phyloP scores from a whole-genome alignment of 2,888 invertebrate genomes.

The Chouioia cunea region DNA sequence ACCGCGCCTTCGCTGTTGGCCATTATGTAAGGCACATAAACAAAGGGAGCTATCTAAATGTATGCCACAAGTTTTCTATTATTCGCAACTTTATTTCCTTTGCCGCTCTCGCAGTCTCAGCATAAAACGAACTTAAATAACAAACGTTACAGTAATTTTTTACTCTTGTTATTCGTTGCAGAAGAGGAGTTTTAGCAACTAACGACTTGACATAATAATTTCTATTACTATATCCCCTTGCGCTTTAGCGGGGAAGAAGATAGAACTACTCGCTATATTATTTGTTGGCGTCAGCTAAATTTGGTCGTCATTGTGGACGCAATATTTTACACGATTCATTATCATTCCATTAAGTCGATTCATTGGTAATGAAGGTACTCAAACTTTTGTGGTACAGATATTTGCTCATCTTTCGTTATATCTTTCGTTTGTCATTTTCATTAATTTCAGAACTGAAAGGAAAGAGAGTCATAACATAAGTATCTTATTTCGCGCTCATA shows the following conservation, averaged over 20 bases:
- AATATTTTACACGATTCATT: conserved; percentile 61
- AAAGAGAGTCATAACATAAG: too few species aligned
- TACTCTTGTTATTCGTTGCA: conserved; percentile 15
- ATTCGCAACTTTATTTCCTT: neutral
- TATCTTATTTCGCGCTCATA: too few species aligned
- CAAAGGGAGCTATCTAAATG: conserved; percentile 18
- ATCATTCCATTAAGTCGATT: conserved; percentile 57
- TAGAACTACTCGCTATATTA: conserved; percentile 21
- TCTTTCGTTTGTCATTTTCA: too few species aligned
- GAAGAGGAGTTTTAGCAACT: neutral
- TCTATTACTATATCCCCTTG: conserved; percentile 11
- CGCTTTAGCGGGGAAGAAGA: neutral
- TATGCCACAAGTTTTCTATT: conserved; percentile 18
- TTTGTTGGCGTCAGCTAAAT: neutral
- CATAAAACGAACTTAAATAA: too few species aligned
- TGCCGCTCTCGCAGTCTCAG: too few species aligned
- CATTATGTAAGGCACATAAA: conserved; percentile 27
- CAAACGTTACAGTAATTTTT: neutral
- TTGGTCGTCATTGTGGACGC: neutral
- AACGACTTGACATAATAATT: conserved; percentile 5
- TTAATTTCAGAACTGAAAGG: too few species aligned
- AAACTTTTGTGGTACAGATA: too few species aligned
- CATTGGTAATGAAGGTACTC: too few species aligned
- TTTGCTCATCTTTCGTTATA: too few species aligned
- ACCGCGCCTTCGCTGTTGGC: neutral